Conservation (phyloP, 2,113 vertebrate genomes). For the Progne subis region DNA sequence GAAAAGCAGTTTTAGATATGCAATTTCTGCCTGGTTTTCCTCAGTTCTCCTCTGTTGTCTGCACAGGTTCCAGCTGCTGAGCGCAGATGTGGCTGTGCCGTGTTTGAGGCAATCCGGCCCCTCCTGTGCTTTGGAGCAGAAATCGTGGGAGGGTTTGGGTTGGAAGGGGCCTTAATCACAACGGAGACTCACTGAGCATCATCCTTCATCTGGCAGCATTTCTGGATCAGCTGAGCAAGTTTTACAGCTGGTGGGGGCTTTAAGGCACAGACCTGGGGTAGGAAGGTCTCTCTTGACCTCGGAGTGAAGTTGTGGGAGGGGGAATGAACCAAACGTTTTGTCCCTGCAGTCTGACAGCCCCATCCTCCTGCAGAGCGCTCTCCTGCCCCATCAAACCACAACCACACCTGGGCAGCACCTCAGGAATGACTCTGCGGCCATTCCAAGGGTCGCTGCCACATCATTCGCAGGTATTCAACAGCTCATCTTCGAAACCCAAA, state of each 20-base stretch:
- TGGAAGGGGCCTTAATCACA: neutral
- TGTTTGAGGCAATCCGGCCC: neutral
- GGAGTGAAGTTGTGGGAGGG: neutral
- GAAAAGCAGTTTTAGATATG: neutral
- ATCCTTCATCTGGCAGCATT: neutral
- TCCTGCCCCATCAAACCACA: neutral
- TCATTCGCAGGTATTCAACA: fast-evolving
- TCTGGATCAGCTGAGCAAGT: neutral
- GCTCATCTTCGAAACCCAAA: neutral
- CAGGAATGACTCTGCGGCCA: fast-evolving
- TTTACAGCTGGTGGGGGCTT: neutral
- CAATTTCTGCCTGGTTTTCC: neutral
- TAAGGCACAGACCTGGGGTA: neutral
- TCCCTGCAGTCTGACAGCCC: neutral
- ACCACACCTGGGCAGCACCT: neutral
- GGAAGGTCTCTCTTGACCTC: neutral
- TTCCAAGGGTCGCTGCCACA: fast-evolving
- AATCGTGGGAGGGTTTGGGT: neutral
- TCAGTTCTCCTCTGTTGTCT: neutral
- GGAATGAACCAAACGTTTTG: neutral
- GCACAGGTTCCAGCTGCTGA: neutral
- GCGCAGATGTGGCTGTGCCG: neutral
- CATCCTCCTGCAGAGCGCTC: neutral
- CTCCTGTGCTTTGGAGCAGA: neutral
- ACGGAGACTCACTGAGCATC: neutral